Conservation (phyloP, 64 coral and sea anemone species). For the Hydrozoanthus tunicans region DNA sequence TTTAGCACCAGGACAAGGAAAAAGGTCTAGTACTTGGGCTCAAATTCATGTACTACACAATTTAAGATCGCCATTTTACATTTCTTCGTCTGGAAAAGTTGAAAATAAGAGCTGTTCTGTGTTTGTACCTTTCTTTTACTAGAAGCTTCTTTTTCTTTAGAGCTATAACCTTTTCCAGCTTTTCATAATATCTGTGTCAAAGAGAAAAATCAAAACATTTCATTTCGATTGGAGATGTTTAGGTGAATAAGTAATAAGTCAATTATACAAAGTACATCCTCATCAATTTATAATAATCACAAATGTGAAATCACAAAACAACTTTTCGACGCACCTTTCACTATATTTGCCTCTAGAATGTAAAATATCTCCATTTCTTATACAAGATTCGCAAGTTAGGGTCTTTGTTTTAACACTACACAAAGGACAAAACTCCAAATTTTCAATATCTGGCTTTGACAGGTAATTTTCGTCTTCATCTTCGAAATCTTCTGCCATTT, state of each 20-base stretch:
- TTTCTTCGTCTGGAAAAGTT: not conserved
- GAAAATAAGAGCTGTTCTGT: not conserved
- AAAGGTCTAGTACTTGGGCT: not conserved
- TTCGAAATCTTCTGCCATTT: slow-evolving; percentile 78
- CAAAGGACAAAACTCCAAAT: slow-evolving; percentile 72
- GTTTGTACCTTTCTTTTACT: slow-evolving; percentile 71
- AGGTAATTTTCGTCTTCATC: slow-evolving; percentile 61
- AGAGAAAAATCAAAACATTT: slow-evolving; percentile 17
- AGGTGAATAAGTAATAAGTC: slow-evolving; percentile 44
- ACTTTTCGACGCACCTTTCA: slow-evolving; percentile 56
- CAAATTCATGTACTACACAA: not conserved
- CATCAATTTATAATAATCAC: not conserved
- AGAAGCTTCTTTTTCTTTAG: slow-evolving; percentile 74
- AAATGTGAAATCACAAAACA: not conserved
- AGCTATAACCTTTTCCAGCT: slow-evolving; percentile 58
- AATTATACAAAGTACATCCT: slow-evolving; percentile 27
- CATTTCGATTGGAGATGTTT: slow-evolving; percentile 10
- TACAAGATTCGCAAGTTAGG: slow-evolving; percentile 79
- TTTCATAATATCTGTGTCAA: slow-evolving; percentile 75
- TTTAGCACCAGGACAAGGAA: not conserved
- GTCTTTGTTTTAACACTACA: slow-evolving; percentile 79
- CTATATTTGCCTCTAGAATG: slow-evolving; percentile 65
- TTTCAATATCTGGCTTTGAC: slow-evolving; percentile 48
- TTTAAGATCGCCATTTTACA: not conserved
- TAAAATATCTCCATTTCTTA: slow-evolving; percentile 67